phyloP scores from a whole-genome alignment of 2,888 invertebrate species.

The Cyaniris semiargus region DNA sequence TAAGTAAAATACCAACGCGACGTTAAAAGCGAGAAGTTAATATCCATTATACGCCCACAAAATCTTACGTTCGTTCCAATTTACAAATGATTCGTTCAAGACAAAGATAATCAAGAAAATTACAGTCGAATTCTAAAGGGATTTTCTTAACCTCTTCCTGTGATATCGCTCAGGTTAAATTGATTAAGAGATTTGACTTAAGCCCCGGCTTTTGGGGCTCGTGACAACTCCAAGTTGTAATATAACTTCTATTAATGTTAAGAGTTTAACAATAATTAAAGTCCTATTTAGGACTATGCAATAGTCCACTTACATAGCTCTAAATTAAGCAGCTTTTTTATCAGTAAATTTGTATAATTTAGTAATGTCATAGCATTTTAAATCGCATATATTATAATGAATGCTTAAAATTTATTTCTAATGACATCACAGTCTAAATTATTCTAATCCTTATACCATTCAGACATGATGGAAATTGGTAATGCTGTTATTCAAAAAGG shows the following conservation, averaged over 20 bases:
- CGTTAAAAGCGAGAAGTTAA: neutral
- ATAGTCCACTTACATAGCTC: neutral
- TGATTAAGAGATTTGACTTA: conserved; percentile 30
- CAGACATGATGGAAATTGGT: too few relatives aligned
- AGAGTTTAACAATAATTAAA: neutral
- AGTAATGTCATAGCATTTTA: too few relatives aligned
- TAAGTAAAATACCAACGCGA: neutral
- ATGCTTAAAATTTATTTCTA: too few relatives aligned
- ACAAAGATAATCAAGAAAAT: conserved; percentile 30
- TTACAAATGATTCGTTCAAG: conserved; percentile 27
- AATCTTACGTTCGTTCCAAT: conserved; percentile 16
- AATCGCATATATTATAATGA: too few relatives aligned
- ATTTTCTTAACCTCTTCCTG: conserved; percentile 24
- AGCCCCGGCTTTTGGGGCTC: conserved; percentile 18
- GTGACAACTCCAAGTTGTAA: conserved; percentile 22
- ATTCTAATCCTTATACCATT: too few relatives aligned
- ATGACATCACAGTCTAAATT: too few relatives aligned
- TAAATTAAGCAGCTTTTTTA: too few relatives aligned
- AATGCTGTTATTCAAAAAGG: too few relatives aligned
- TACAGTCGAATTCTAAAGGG: conserved; percentile 25
- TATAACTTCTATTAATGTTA: conserved; percentile 1
- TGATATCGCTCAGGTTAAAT: conserved; percentile 25
- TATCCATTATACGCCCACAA: neutral
- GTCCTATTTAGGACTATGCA: neutral
- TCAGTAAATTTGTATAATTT: too few relatives aligned